Conservation (phyloP, 64 coral and sea anemone genomes). For the Montipora capricornis region DNA sequence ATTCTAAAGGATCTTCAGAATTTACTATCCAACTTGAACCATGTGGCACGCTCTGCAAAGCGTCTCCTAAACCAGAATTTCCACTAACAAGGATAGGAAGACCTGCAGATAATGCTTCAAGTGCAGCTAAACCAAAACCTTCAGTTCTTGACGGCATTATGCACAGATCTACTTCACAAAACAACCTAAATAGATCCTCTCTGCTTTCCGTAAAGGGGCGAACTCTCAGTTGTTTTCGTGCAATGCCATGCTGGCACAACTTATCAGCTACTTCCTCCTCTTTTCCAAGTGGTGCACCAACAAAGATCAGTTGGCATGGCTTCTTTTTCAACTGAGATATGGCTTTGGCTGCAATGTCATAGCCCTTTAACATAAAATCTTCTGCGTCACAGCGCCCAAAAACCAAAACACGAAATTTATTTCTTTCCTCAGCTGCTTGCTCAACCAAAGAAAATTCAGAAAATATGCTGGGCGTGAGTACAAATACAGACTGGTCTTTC, state of each 20-base stretch:
- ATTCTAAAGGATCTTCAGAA: neutral
- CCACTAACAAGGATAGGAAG: constrained; percentile 21
- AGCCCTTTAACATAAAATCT: too few species aligned
- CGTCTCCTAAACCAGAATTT: constrained; percentile 9
- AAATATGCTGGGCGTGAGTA: too few species aligned
- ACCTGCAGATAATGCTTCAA: constrained; percentile 31
- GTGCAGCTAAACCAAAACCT: neutral
- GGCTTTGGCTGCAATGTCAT: too few species aligned
- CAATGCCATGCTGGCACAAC: neutral
- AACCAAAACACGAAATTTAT: too few species aligned
- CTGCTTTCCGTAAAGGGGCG: constrained; percentile 5
- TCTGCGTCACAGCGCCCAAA: too few species aligned
- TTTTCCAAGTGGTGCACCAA: neutral
- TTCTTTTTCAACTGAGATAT: too few species aligned
- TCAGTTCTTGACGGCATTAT: constrained; percentile 47
- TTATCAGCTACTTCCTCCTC: neutral
- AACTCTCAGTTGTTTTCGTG: neutral
- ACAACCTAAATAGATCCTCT: neutral
- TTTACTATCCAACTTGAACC: neutral
- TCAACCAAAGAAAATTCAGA: too few species aligned
- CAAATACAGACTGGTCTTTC: too few species aligned
- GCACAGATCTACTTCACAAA: constrained; percentile 31
- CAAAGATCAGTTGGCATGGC: neutral
- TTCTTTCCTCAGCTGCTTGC: too few species aligned
- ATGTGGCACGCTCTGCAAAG: neutral